Conservation (phyloP, 2,113 vertebrate genomes). For the Cyphomyrus plagiostoma region DNA sequence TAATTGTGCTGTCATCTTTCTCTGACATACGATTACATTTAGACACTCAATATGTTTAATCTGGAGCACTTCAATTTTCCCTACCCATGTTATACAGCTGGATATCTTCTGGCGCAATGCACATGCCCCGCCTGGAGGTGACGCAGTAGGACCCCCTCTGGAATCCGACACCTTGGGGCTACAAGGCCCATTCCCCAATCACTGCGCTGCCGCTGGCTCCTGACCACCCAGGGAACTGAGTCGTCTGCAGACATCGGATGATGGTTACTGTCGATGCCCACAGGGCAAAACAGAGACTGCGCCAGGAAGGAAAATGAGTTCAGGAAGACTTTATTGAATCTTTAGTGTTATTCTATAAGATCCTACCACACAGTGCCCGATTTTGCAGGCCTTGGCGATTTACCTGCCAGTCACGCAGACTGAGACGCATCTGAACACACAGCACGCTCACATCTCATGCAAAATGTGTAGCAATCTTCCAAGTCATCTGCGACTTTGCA, state of each 20-base stretch:
- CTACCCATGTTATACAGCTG: not conserved
- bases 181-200: not conserved
- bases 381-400: not conserved
- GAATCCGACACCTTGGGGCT: not conserved
- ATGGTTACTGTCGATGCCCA: not conserved
- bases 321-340: conserved; percentile 23
- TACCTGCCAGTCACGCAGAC: not conserved
- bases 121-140: not conserved
- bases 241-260: not conserved
- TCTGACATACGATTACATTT: not conserved
- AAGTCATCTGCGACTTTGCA: not conserved
- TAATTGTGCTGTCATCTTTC: not conserved
- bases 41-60: not conserved
- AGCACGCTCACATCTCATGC: not conserved
- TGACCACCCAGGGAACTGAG: not conserved
- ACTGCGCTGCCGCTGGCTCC: not conserved
- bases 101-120: not conserved
- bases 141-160: not conserved
- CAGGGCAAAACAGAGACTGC: not conserved
- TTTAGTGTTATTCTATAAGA: conserved; percentile 16
- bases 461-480: not conserved
- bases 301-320: not conserved
- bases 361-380: not conserved
- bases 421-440: not conserved
- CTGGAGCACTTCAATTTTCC: not conserved